Conservation (phyloP, 2,888 invertebrate species). For the Icerya purchasi region DNA sequence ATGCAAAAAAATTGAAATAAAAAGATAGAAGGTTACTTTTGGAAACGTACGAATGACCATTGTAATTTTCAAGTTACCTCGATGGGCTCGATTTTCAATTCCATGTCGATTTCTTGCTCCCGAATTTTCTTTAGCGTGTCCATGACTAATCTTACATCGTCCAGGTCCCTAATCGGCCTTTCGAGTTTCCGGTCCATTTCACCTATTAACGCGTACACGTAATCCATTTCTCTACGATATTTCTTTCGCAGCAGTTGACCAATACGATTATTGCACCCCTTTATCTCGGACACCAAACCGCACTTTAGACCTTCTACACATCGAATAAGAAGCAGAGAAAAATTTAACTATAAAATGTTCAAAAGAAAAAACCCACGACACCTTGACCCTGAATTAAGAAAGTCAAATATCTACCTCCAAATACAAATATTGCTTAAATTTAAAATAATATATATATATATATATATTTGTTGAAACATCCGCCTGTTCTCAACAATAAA, state of each 20-base stretch:
- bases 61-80: slow-evolving; percentile 37
- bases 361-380: no score
- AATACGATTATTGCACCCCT: slow-evolving; percentile 54
- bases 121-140: slow-evolving; percentile 78
- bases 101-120: slow-evolving; percentile 89
- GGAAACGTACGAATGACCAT: no score
- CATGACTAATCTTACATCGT: slow-evolving; percentile 85
- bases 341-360: no score
- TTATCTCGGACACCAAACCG: slow-evolving; percentile 61
- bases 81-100: slow-evolving; percentile 75
- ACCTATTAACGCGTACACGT: slow-evolving; percentile 75
- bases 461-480: no score
- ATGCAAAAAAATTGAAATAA: no score
- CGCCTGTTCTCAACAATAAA: no score
- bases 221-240: slow-evolving; percentile 78
- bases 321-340: no score
- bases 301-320: slow-evolving; percentile 49
- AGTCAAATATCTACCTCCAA: no score
- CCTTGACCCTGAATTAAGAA: no score
- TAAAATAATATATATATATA: no score
- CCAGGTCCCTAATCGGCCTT: slow-evolving; percentile 70
- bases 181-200: slow-evolving; percentile 78
- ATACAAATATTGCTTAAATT: no score
- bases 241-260: slow-evolving; percentile 75
- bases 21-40: no score